Evolutionary conservation across 1,140 invertebrate genomes (phyloP).

Genomic region (Microplitis demolitor): DNA sequence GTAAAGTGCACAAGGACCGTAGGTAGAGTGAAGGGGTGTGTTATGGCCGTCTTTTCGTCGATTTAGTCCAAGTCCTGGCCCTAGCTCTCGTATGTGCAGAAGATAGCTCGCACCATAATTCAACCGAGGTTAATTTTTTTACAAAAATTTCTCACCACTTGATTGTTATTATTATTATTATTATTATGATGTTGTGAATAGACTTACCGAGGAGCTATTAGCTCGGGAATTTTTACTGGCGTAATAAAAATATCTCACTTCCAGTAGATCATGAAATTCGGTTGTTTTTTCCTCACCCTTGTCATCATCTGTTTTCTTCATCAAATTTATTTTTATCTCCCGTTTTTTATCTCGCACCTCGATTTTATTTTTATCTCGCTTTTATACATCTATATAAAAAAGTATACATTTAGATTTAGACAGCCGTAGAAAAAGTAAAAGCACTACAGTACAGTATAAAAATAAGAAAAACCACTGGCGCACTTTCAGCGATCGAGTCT

Average conservation of each 20-base stretch:
- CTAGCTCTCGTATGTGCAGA: no score
- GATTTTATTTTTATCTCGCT: neutral
- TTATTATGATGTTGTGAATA: neutral
- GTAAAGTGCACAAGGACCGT: neutral
- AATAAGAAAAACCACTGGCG: neutral
- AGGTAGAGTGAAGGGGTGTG: neutral
- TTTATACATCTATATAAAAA: neutral
- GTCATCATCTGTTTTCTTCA: constrained; percentile 5
- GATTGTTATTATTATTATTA: no score
- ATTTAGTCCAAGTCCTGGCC: neutral
- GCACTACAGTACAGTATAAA: neutral
- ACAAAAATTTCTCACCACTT: neutral
- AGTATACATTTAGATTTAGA: neutral
- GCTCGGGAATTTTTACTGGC: constrained; percentile 54
- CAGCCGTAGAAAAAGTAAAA: no score
- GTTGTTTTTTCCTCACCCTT: constrained; percentile 14
- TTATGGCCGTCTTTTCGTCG: neutral
- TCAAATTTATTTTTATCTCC: constrained; percentile 8
- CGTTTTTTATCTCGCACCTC: neutral
- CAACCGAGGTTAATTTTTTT: neutral
- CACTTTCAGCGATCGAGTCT: neutral
- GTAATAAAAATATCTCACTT: constrained; percentile 48
- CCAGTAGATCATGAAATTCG: constrained; percentile 34
- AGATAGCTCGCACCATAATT: neutral
- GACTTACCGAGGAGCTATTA: constrained; percentile 43